Evolutionary conservation across 2,113 vertebrate genomes (phyloP).

Genomic region (Notarius quadriscutis): DNA sequence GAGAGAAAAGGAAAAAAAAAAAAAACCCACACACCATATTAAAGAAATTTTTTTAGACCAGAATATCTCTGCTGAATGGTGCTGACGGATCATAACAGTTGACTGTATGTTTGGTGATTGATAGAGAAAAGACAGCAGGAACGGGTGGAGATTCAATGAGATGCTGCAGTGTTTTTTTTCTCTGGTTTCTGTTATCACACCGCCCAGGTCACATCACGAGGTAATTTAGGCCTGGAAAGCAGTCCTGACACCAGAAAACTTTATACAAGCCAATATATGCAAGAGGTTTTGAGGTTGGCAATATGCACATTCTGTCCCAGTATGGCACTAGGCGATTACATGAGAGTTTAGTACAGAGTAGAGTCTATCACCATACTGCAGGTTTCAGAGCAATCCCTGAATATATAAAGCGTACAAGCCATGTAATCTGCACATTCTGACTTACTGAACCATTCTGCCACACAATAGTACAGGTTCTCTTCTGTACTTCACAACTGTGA

Average conservation of each 20-base stretch:
- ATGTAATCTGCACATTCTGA: neutral
- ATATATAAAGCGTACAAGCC: neutral
- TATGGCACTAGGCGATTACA: neutral
- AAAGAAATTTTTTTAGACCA: neutral
- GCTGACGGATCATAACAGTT: slow-evolving; percentile 45
- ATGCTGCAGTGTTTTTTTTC: neutral
- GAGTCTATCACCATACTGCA: neutral
- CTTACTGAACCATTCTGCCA: neutral
- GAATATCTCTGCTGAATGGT: slow-evolving; percentile 34
- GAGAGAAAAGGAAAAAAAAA: neutral
- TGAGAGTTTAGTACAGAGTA: neutral
- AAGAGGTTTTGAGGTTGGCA: neutral
- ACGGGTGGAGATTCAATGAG: slow-evolving; percentile 5
- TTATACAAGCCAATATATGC: neutral
- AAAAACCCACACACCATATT: neutral
- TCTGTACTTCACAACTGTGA: neutral
- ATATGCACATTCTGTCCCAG: neutral
- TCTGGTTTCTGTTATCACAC: neutral
- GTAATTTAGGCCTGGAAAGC: neutral
- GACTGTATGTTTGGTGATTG: slow-evolving; percentile 13
- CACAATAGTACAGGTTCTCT: neutral
- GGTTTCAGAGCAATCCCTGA: neutral
- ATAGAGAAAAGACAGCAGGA: slow-evolving; percentile 15
- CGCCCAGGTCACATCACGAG: neutral
- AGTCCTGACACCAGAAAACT: neutral